Evolutionary conservation across 1,140 invertebrate genomes (phyloP), one percentile per base, ranked within the genome.

Genomic region (Stegodyphus dumicola): DNA sequence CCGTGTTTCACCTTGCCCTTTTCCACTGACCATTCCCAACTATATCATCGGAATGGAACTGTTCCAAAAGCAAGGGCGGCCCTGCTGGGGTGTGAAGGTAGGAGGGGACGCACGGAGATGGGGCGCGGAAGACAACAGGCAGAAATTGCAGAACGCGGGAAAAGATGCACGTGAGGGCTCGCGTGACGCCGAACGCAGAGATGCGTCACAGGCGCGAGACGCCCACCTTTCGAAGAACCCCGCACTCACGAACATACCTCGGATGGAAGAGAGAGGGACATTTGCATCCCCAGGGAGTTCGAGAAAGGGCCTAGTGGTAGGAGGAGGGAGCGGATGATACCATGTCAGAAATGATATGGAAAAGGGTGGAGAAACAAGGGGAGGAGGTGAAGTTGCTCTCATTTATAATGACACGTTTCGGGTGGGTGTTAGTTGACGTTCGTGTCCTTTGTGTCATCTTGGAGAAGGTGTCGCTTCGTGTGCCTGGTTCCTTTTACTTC

Each of bases 381-480:
- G 33, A 33, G 48, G 15, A 48, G 33, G 33, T 33, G 64, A 10
- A 11, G 66, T 60, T 17, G 9, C 9, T 15, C 78, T 81, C 78
- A 73, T 81, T 81, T 81, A 81, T 81, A 81, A 71, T 81, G 78
- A 81, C 78, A 81, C 78, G 33, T 56, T 49, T n/a, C 51, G n/a
- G 69, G 53, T 15, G 54, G 53, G 70, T 73, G 69, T 51, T 52
- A 60, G 56, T 9, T 11, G 56, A 60, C 56, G 56, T 15, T 15
- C 56, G 56, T 11, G 33, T 33, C 33, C 33, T 33, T 33, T 33
- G 56, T 60, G 56, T 60, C 56, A 60, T 60, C 56, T 60, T 60
- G 15, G 15, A 15, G 15, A 15, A 15, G 56, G 56, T 11, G 56
- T 9, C 56, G 56, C 9, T 60, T 15, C 33, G 33, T 33, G 3